Evolutionary conservation across 2,888 invertebrate species (phyloP).

Genomic region (Plebejus anna): DNA sequence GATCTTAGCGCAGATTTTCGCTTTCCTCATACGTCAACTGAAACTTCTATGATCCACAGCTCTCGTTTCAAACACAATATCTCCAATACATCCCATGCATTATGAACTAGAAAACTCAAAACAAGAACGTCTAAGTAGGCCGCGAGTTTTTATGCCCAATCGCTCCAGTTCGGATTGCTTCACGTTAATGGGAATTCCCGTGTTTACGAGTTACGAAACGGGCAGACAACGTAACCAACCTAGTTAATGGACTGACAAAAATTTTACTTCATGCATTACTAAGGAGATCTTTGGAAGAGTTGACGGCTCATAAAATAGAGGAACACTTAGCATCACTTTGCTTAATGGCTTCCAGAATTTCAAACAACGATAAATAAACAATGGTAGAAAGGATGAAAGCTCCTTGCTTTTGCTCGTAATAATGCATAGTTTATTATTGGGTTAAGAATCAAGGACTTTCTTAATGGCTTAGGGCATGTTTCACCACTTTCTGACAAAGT

Average conservation of each 20-base stretch:
- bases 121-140: constrained; percentile 41
- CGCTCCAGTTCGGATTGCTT: constrained; percentile 47
- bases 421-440: constrained; percentile 3
- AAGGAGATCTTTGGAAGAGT: constrained; percentile 51
- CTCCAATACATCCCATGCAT: constrained; percentile 16
- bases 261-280: constrained; percentile 49
- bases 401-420: constrained; percentile 6
- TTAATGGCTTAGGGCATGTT: background rate
- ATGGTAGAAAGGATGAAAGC: constrained; percentile 1
- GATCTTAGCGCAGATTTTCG: background rate
- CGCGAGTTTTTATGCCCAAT: constrained; percentile 47
- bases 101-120: constrained; percentile 37
- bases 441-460: no score
- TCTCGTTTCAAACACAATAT: constrained; percentile 7
- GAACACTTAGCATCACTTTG: constrained; percentile 38
- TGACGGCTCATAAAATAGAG: constrained; percentile 55
- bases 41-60: background rate
- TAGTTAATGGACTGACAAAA: constrained; percentile 54
- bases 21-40: background rate
- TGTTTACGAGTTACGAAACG: constrained; percentile 59
- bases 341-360: constrained; percentile 19
- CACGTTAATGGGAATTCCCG: constrained; percentile 56
- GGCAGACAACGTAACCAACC: constrained; percentile 54
- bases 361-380: constrained; percentile 21
- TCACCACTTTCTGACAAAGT: no score